Percentiles rank a stretch among this genome's conserved stretches.
Evolutionary conservation across 1,140 invertebrate genomes (phyloP).

Genomic region (Caenorhabditis inopinata): DNA sequence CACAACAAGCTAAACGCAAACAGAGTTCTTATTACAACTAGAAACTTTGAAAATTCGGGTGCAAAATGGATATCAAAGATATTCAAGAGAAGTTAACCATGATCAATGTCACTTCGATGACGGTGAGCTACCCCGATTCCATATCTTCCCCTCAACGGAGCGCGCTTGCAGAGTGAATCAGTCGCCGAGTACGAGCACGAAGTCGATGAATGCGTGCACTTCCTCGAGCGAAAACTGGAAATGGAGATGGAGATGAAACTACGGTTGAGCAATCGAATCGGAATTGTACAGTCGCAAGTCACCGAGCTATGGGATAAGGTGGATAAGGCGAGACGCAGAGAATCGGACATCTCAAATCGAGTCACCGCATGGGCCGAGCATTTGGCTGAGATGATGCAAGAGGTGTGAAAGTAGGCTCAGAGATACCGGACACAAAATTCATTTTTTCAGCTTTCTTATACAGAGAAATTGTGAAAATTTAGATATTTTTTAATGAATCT

Average conservation of each 20-base stretch:
- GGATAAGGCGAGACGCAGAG: slow-evolving; percentile 26
- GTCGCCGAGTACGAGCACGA: slow-evolving; percentile 8
- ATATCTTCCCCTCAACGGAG: too few species aligned
- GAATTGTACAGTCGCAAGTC: background rate
- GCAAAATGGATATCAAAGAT: slow-evolving; percentile 7
- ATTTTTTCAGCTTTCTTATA: too few species aligned
- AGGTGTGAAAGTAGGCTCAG: too few species aligned
- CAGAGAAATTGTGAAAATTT: too few species aligned
- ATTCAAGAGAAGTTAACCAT: background rate
- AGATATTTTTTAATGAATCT: too few species aligned
- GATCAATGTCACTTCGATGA: background rate
- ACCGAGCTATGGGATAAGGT: background rate
- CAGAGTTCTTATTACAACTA: too few species aligned
- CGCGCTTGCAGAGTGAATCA: slow-evolving; percentile 2
- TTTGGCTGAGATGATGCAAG: background rate
- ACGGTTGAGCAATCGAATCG: background rate
- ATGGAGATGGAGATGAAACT: background rate
- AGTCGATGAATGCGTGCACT: background rate
- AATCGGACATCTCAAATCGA: background rate
- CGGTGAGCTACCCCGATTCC: background rate
- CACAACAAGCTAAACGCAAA: too few species aligned
- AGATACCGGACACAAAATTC: too few species aligned
- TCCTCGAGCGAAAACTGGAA: background rate
- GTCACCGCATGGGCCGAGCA: slow-evolving; percentile 2
- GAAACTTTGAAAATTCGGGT: background rate